Base-by-base conservation (phyloP, 2,113 vertebrate genomes). In the Pyxicephalus adspersus region DNA sequence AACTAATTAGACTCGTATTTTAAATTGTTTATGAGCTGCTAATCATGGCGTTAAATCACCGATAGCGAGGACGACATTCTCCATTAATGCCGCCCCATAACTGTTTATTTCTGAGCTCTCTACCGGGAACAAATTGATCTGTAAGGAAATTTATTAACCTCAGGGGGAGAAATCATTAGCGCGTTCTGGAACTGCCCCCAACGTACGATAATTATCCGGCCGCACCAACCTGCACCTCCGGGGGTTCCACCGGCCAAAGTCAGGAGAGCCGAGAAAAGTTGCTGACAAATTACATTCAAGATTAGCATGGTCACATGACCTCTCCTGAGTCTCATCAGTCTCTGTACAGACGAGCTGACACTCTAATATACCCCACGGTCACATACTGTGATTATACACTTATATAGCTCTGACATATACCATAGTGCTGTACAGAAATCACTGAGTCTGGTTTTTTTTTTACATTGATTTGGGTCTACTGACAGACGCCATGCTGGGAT, bases 41-140 rank as follows among this genome's bases (percentile, higher is more conserved):
- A 92, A 94, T 94, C 92, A 92, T 91, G 85, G 89, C 92, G 91
- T 94, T 94, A 94, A 95, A 95, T 95, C 93, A 94, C 93, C 93
- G 93, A 94, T 93, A 92, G 91, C 87, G 88, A 91, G 92, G 93
- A 89, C 91, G 93, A 93, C 91, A 93, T 91, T 90, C 92, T 91
- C 86, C 73, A 63, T 84, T 90, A 91, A 91, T 92, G 91, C 92
- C 89, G 92, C 89, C 80, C 86, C 88, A 89, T 78, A 83, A 91
- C 90, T 88, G 92, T 92, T 94, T 94, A 92, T 88, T 90, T 91
- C 93, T 90, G 88, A 88, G 85, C 91, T 93, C 92, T 94, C 92
- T 92, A 93, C 94, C 91, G 88, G 71, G 89, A 93, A 91, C 91
- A 92, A 93, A 94, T 94, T 94, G 94, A 95, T 95, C 92, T 93